These are phyloP conservation scores for Scolanthus callimorphus DNA, from an alignment of 92 coral and sea anemone species.

Conservation along the genomic window DNA sequence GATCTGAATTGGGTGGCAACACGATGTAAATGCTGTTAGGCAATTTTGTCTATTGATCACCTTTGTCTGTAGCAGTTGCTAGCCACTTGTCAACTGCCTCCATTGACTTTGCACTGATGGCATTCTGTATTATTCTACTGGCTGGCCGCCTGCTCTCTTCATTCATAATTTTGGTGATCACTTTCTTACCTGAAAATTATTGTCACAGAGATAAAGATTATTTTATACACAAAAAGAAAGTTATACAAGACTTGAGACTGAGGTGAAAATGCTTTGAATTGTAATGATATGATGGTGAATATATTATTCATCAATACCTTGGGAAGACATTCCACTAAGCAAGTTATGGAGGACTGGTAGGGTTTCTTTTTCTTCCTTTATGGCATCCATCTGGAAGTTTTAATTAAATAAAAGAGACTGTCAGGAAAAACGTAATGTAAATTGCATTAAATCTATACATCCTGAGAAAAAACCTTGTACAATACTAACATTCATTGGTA, in stretches of 20 bases:
- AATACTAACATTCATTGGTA: too few relatives aligned
- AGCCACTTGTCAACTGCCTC: conserved; percentile 77
- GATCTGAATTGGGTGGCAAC: too few relatives aligned
- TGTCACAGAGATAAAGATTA: too few relatives aligned
- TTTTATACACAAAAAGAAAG: too few relatives aligned
- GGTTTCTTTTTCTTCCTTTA: conserved; percentile 1
- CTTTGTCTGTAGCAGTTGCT: conserved; percentile 69
- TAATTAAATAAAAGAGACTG: too few relatives aligned
- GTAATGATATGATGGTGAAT: too few relatives aligned
- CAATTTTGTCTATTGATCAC: conserved; percentile 30
- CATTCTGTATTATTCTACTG: conserved; percentile 14
- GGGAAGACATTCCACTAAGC: conserved; percentile 9
- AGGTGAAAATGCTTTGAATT: too few relatives aligned
- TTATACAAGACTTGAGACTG: not conserved
- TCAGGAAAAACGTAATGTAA: too few relatives aligned
- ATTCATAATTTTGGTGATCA: conserved; percentile 13
- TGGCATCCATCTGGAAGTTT: not conserved
- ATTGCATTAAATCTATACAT: too few relatives aligned
- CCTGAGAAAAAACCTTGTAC: too few relatives aligned
- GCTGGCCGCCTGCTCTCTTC: conserved; percentile 11
- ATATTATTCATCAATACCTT: too few relatives aligned
- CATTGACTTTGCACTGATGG: conserved; percentile 51
- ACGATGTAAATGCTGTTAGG: too few relatives aligned
- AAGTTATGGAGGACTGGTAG: conserved; percentile 2
- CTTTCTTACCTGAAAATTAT: conserved; percentile 11